Conservation (phyloP, 2,113 vertebrate genomes). For the Sigmodon hispidus region DNA sequence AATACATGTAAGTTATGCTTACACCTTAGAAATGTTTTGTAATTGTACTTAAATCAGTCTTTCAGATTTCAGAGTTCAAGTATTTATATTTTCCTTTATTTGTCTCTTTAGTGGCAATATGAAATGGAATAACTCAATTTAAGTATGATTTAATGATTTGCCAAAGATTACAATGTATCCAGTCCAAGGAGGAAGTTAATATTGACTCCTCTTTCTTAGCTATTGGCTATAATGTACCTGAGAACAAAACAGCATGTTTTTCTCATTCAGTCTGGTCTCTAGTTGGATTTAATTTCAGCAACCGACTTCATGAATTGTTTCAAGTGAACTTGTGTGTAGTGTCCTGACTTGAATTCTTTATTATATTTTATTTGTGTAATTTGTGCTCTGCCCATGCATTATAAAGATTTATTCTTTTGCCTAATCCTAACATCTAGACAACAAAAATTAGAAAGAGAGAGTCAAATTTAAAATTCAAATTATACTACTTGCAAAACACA, state of each 20-base stretch:
- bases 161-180: neutral
- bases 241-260: slow-evolving; percentile 30
- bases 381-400: slow-evolving; percentile 43
- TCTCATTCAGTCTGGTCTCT: slow-evolving; percentile 1
- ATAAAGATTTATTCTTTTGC: slow-evolving; percentile 1
- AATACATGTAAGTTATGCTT: neutral
- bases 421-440: slow-evolving; percentile 27
- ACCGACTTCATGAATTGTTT: slow-evolving; percentile 58
- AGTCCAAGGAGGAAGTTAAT: neutral
- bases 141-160: slow-evolving; percentile 25
- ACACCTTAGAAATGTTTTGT: neutral
- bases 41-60: neutral
- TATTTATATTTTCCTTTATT: neutral
- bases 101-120: neutral
- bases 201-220: neutral
- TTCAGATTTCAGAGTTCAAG: slow-evolving; percentile 15
- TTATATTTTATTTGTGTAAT: slow-evolving; percentile 58
- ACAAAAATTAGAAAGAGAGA: slow-evolving; percentile 54
- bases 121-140: neutral
- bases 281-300: slow-evolving; percentile 65
- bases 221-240: neutral
- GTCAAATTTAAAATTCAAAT: slow-evolving; percentile 52
- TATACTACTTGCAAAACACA: slow-evolving; percentile 56
- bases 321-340: slow-evolving; percentile 30
- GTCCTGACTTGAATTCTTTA: slow-evolving; percentile 46